These are phyloP conservation scores for Acrobeloides nanus DNA, from an alignment of 2,888 invertebrate genomes.

Conservation along the genomic window DNA sequence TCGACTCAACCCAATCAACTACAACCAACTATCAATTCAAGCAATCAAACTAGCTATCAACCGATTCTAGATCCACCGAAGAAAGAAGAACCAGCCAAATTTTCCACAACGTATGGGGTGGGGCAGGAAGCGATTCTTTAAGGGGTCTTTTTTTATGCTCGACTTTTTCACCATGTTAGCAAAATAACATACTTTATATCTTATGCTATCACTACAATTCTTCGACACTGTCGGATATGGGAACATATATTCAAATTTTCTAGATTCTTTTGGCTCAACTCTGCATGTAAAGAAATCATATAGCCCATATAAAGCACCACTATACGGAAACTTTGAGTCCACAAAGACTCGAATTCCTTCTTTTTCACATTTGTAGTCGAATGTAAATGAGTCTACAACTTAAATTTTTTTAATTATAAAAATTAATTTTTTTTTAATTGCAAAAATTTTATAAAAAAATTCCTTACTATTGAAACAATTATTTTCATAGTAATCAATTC, in stretches of 20 bases:
- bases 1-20: too few relatives aligned
- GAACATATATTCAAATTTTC: constrained; percentile 46
- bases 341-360: constrained; percentile 47
- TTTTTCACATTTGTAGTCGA: constrained; percentile 44
- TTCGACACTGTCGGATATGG: constrained; percentile 48
- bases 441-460: not conserved
- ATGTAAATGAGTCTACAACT: constrained; percentile 49
- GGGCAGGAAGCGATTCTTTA: too few relatives aligned
- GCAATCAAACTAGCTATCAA: too few relatives aligned
- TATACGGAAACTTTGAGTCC: constrained; percentile 49
- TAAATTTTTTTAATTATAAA: too few relatives aligned
- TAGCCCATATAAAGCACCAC: constrained; percentile 53
- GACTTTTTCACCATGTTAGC: constrained; percentile 4
- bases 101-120: too few relatives aligned
- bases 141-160: not conserved
- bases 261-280: constrained; percentile 47
- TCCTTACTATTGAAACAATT: constrained; percentile 52
- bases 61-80: too few relatives aligned
- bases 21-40: too few relatives aligned
- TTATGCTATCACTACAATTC: constrained; percentile 52
- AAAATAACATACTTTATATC: constrained; percentile 35
- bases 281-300: constrained; percentile 54
- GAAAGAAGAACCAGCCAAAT: too few relatives aligned
- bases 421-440: not conserved
- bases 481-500: constrained; percentile 54